Evolutionary conservation across 2,888 invertebrate genomes (phyloP).

Genomic region (Monoplex corrugatus): DNA sequence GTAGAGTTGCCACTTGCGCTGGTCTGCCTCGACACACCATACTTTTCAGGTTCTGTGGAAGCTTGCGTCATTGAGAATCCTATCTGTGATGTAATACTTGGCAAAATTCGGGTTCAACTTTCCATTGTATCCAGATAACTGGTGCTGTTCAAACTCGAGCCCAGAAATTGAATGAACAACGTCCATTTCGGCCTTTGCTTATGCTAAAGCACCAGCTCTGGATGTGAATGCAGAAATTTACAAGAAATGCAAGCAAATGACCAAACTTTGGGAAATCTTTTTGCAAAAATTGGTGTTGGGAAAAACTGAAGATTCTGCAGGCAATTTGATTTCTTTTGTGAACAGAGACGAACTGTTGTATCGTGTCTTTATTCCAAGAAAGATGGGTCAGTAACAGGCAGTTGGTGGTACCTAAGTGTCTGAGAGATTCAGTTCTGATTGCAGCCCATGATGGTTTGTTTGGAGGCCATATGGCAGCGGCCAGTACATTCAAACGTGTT

Average conservation of each 20-base stretch:
- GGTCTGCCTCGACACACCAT: neutral
- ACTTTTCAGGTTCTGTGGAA: neutral
- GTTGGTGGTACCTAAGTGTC: conserved; percentile 25
- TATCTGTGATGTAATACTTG: neutral
- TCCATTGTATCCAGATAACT: neutral
- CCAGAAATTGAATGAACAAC: neutral
- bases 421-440: neutral
- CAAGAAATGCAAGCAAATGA: neutral
- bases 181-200: neutral
- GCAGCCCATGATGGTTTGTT: conserved; percentile 45
- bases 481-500: conserved; percentile 35
- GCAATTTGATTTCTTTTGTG: neutral
- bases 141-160: neutral
- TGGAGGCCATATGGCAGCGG: conserved; percentile 44
- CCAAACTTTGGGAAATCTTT: neutral
- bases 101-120: neutral
- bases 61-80: conserved; percentile 14
- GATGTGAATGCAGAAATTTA: neutral
- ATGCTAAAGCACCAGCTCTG: neutral
- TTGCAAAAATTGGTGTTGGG: neutral
- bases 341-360: neutral
- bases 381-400: neutral
- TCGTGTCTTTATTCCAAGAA: neutral
- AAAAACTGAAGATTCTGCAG: neutral
- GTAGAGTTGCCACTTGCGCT: neutral